Base-by-base conservation (phyloP, 2,797 vertebrate genomes). In the Champsocephalus gunnari region DNA sequence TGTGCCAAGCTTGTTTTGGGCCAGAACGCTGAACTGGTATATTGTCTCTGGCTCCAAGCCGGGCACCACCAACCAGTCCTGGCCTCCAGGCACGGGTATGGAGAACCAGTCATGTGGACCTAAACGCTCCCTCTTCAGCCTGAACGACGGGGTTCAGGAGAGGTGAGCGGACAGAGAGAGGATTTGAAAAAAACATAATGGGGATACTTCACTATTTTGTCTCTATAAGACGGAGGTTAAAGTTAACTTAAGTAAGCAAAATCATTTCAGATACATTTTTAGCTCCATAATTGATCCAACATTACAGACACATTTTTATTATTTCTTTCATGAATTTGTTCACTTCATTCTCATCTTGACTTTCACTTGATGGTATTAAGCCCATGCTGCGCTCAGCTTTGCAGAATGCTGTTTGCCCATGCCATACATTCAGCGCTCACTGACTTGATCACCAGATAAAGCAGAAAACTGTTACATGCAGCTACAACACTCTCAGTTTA, bases 21-120 rank as follows among this genome's bases (percentile, higher is more conserved):
- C 96, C 84, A 99, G 94, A 82, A 99, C 90, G 0, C 98, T 99
- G 94, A 99, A 98, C 94, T 99, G 97, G 95, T 99, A 99, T 12
- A 94, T 93, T 2, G 89, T 95, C 77, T 97, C 95, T 0, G 97
- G 95, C 90, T 97, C 96, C 81, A 99, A 93, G 74, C 96, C 95
- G 49, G 95, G 93, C 87, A 97, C 96, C 69, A 96, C 77, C 71
- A 97, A 94, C 90, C 96, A 94, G 45, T 91, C 89, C 16, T 96
- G 94, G 38, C 96, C 95, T 16, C 91, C 74, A 0, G 97, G 96
- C 86, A 96, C 97, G 0, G 96, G 89, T 70, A 96, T 87, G 0
- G 97, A 97, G 60, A 97, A 89, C 98, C 98, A 99, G 85, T 99
- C 97, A 0, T 97, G 96, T 24, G 97, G 96, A 9, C 96, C 95